These are phyloP conservation scores for Synanthedon myopaeformis DNA, from an alignment of 2,888 invertebrate genomes.

Conservation along the genomic window DNA sequence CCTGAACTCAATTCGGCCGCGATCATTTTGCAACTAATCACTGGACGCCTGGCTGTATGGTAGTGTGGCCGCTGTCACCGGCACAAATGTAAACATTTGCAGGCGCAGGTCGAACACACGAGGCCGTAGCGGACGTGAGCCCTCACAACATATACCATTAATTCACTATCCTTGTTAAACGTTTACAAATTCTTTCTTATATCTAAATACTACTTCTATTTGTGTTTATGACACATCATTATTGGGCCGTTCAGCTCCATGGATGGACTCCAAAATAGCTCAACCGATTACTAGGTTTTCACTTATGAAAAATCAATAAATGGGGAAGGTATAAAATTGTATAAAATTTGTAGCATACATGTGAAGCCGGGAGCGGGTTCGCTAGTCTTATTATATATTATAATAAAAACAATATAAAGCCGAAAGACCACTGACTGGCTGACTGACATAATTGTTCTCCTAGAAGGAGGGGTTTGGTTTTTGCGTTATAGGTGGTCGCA, in stretches of 20 bases:
- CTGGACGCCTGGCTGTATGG: conserved; percentile 31
- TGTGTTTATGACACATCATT: conserved; percentile 1
- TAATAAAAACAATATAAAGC: too few relatives aligned
- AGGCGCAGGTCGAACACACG: conserved; percentile 52
- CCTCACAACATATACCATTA: conserved; percentile 23
- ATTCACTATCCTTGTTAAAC: conserved; percentile 29
- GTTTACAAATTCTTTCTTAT: conserved; percentile 12
- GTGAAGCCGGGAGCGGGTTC: too few relatives aligned
- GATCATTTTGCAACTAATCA: conserved; percentile 68
- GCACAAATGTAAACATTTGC: conserved; percentile 69
- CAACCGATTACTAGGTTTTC: too few relatives aligned
- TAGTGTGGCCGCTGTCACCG: conserved; percentile 32
- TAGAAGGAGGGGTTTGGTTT: too few relatives aligned
- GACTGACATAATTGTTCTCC: too few relatives aligned
- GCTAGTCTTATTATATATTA: too few relatives aligned
- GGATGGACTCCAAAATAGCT: too few relatives aligned
- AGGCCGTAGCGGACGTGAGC: conserved; percentile 54
- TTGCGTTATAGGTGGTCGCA: too few relatives aligned
- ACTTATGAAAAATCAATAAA: too few relatives aligned
- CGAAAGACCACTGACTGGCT: too few relatives aligned
- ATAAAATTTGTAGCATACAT: too few relatives aligned
- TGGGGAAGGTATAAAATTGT: too few relatives aligned
- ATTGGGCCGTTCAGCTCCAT: background rate
- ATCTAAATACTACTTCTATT: background rate
- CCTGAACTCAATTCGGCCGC: conserved; percentile 65